These are phyloP conservation scores for Falcaria lacertinaria DNA, from an alignment of 2,888 invertebrate genomes.

Conservation along the genomic window DNA sequence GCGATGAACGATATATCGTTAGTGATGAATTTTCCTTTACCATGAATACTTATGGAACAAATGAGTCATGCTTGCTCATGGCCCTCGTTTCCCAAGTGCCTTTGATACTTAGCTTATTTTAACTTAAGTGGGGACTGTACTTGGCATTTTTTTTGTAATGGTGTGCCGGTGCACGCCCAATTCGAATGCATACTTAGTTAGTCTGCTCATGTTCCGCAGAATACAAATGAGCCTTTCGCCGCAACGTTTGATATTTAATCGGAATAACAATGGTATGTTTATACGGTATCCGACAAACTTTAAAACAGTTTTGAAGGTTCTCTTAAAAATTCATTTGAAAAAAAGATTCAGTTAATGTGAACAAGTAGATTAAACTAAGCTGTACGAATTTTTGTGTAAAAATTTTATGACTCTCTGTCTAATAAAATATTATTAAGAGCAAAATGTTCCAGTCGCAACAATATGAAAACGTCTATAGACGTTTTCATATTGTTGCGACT, in stretches of 20 bases:
- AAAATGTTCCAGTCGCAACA: too few species aligned
- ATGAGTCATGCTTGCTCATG: slow-evolving; percentile 2
- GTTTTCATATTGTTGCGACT: too few species aligned
- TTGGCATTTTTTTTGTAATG: slow-evolving; percentile 34
- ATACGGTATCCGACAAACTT: neutral
- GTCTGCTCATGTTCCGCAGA: neutral
- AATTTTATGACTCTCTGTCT: too few species aligned
- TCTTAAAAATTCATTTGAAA: neutral
- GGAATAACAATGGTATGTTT: slow-evolving; percentile 1
- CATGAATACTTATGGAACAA: neutral
- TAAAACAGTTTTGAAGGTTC: neutral
- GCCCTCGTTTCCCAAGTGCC: neutral
- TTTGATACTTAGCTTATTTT: neutral
- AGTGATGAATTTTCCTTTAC: neutral
- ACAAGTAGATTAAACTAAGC: too few species aligned
- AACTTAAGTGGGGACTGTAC: slow-evolving; percentile 27
- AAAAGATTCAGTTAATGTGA: too few species aligned
- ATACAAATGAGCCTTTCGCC: slow-evolving; percentile 2
- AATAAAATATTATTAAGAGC: too few species aligned
- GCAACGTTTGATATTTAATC: slow-evolving; percentile 1
- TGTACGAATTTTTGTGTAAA: too few species aligned
- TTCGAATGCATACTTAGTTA: slow-evolving; percentile 3
- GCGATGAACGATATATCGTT: neutral
- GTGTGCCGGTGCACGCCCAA: slow-evolving; percentile 19
- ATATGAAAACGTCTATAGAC: too few species aligned